phyloP scores from a whole-genome alignment of 2,888 invertebrate genomes.

The Perizoma flavofasciatum region DNA sequence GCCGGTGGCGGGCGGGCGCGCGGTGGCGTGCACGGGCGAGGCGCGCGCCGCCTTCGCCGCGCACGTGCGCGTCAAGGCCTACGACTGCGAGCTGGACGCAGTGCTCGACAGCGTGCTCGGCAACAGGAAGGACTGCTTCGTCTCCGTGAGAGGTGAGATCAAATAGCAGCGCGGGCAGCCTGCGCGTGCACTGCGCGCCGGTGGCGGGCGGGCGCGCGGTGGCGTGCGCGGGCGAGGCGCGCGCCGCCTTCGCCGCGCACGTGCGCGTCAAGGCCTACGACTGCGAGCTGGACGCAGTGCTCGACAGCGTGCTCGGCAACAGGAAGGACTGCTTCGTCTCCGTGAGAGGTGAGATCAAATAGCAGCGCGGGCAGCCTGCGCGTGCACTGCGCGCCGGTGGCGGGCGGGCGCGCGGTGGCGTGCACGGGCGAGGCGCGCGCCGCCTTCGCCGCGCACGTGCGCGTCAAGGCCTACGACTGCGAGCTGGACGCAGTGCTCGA shows the following conservation, averaged over 20 bases:
- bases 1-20: constrained; percentile 87
- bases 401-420: constrained; percentile 90
- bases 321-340: constrained; percentile 95
- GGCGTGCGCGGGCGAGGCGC: constrained; percentile 89
- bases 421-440: constrained; percentile 91
- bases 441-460: constrained; percentile 92
- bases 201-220: constrained; percentile 89
- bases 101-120: constrained; percentile 96
- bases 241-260: constrained; percentile 93
- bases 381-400: constrained; percentile 72
- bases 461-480: constrained; percentile 95
- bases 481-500: constrained; percentile 98
- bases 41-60: constrained; percentile 93
- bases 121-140: constrained; percentile 96
- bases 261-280: constrained; percentile 95
- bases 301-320: constrained; percentile 96
- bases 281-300: constrained; percentile 96
- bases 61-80: constrained; percentile 92
- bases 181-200: constrained; percentile 72
- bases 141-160: constrained; percentile 76
- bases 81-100: constrained; percentile 97
- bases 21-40: constrained; percentile 90
- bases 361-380: constrained; percentile 51
- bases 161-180: constrained; percentile 42
- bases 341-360: constrained; percentile 51